These are phyloP conservation scores for Paelopatides confundens DNA, from an alignment of 53 echinoderm and acorn worm genomes.

Conservation along the genomic window DNA sequence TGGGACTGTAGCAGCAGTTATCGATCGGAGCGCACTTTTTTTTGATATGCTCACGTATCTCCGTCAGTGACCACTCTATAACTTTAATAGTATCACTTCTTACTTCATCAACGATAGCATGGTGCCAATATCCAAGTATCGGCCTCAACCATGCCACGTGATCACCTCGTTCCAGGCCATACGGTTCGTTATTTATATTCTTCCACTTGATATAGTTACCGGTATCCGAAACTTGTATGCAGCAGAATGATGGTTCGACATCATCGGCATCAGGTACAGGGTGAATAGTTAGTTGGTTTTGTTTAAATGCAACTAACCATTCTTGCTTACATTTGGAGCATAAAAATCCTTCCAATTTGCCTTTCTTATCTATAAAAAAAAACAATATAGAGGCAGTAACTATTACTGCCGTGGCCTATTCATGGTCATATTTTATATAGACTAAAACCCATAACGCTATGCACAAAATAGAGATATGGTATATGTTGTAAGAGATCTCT, in stretches of 20 bases:
- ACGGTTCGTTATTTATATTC: neutral
- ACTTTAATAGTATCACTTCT: neutral
- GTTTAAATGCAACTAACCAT: too few relatives aligned
- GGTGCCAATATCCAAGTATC: slow-evolving; percentile 47
- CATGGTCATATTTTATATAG: too few relatives aligned
- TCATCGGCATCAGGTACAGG: neutral
- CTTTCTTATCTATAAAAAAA: too few relatives aligned
- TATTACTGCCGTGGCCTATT: neutral
- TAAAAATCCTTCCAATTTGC: neutral
- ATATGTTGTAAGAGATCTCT: too few relatives aligned
- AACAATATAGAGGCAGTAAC: neutral
- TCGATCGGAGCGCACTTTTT: neutral
- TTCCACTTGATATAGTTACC: slow-evolving; percentile 6
- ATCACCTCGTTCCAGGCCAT: slow-evolving; percentile 53
- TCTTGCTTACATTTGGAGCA: slow-evolving; percentile 19
- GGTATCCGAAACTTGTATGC: slow-evolving; percentile 7
- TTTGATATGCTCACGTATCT: neutral
- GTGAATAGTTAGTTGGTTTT: too few relatives aligned
- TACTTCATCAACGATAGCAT: slow-evolving; percentile 59
- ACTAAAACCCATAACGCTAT: too few relatives aligned
- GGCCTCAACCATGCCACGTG: slow-evolving; percentile 63
- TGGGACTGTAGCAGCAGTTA: slow-evolving; percentile 13
- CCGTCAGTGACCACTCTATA: neutral
- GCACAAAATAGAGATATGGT: too few relatives aligned
- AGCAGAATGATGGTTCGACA: neutral